A percentile compares a stretch with the other conserved stretches of the same genome.
These are phyloP conservation scores for Hyles euphorbiae DNA, from an alignment of 1,140 invertebrate genomes.

Conservation along the genomic window DNA sequence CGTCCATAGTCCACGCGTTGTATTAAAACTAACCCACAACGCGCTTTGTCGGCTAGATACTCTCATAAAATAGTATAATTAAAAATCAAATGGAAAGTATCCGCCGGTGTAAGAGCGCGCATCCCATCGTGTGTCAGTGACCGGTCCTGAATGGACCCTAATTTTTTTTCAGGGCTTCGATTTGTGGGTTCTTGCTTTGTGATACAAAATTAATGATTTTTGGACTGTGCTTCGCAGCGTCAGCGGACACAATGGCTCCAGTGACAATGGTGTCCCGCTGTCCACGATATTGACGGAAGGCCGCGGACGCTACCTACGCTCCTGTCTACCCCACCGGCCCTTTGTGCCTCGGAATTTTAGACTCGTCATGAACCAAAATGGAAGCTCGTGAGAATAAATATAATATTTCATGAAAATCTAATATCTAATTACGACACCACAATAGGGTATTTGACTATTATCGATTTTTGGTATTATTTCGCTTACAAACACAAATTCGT, in stretches of 20 bases:
- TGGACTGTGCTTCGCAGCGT: constrained; percentile 62
- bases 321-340: constrained; percentile 39
- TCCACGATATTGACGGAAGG: constrained; percentile 67
- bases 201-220: constrained; percentile 75
- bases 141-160: constrained; percentile 60
- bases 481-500: too few species aligned
- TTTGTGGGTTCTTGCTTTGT: constrained; percentile 74
- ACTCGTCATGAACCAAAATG: constrained; percentile 57
- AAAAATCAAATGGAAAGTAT: constrained; percentile 48
- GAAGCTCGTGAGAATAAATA: constrained; percentile 52
- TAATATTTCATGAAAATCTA: constrained; percentile 40
- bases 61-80: constrained; percentile 36
- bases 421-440: constrained; percentile 44
- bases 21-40: background rate
- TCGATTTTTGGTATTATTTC: too few species aligned
- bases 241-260: constrained; percentile 51
- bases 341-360: constrained; percentile 61
- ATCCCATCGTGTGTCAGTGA: constrained; percentile 51
- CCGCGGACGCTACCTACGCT: constrained; percentile 72
- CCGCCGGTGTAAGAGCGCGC: constrained; percentile 31
- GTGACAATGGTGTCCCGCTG: constrained; percentile 72
- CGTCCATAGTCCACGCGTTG: background rate
- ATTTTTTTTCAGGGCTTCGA: constrained; percentile 66
- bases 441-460: background rate
- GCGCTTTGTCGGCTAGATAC: constrained; percentile 23